A percentile compares a stretch with the other conserved stretches of the same genome.
These are phyloP conservation scores for Hozukius guyotensis DNA, from an alignment of 2,797 vertebrate species.

Conservation along the genomic window DNA sequence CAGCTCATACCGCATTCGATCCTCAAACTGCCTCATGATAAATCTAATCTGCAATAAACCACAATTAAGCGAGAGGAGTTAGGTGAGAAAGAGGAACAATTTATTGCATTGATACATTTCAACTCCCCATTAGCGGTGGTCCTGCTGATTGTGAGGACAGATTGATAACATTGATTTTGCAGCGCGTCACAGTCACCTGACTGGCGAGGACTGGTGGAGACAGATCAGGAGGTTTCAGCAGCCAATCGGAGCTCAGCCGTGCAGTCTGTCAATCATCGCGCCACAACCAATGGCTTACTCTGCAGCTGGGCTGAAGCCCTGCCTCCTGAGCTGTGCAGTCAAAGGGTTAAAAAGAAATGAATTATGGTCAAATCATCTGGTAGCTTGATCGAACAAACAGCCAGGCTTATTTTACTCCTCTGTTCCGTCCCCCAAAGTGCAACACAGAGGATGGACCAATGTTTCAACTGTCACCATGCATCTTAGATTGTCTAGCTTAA, in stretches of 20 bases:
- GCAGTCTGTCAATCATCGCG: constrained; percentile 52
- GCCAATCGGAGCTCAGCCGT: constrained; percentile 58
- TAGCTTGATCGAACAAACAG: constrained; percentile 15
- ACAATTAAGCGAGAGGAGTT: constrained; percentile 5
- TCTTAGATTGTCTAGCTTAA: background rate
- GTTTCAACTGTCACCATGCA: background rate
- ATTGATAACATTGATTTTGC: constrained; percentile 74
- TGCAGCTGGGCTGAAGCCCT: constrained; percentile 32
- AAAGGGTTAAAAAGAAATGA: constrained; percentile 64
- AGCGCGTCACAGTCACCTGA: constrained; percentile 71
- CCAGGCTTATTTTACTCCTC: background rate
- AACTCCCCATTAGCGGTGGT: constrained; percentile 23
- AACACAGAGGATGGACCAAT: background rate
- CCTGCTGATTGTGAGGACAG: constrained; percentile 49
- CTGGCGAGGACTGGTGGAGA: constrained; percentile 71
- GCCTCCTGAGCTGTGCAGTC: constrained; percentile 41
- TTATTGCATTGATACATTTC: constrained; percentile 49
- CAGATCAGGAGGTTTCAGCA: constrained; percentile 79
- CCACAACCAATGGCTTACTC: constrained; percentile 51
- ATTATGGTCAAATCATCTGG: constrained; percentile 34
- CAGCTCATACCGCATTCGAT: constrained; percentile 8
- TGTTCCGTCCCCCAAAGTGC: background rate
- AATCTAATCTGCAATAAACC: constrained; percentile 34
- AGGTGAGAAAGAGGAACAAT: constrained; percentile 1
- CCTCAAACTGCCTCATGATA: constrained; percentile 2